Base-by-base conservation (phyloP, 2,113 vertebrate species). In the Erythrocercus mccallii region DNA sequence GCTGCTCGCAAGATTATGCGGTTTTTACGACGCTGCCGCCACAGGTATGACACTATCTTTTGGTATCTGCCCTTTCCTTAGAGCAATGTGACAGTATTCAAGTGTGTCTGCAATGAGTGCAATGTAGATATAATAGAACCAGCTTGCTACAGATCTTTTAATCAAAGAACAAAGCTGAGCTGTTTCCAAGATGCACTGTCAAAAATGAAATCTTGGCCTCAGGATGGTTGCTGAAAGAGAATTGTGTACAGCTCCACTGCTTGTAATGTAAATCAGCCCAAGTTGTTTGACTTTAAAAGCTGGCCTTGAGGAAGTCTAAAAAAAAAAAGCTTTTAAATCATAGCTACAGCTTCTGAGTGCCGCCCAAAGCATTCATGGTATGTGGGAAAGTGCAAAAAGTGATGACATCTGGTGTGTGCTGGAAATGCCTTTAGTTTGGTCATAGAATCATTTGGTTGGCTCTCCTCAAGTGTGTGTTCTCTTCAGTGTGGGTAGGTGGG, bases 1-100 rank as follows among this genome's bases (percentile, higher is more conserved):
- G 99, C 99, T 97, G 99, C 99, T 97, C 99, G 99, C 95, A 99
- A 99, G 98, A 99, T 99, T 88, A 99, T 99, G 99, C 98, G 99
- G 97, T 99, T 99, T 97, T 98, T 99, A 82, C 99, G 99, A 91
- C 99, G 99, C 95, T 99, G 99, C 97, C 99, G 99, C 95, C 99
- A 99, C 99, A 99, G 99, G 99, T 99, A 97, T 76, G 86, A 62
- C 37, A 3, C 44, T 44, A 0, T 42, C 79, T 65, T 50, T 64
- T 71, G 60, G 61, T 91, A 15, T 69, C 64, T 94, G 85, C 37
- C 81, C 78, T 69, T 69, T 71, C 42, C 5, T 56, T 35, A 90
- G 84, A 90, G 81, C 71, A 47, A 6, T 51, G 51, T 42, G 16
- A 10, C 30, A 12, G 5, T 47, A 9, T 25, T 53, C 7, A 4